phyloP scores from a whole-genome alignment of 2,113 vertebrate genomes.

The Oreotragus oreotragus region DNA sequence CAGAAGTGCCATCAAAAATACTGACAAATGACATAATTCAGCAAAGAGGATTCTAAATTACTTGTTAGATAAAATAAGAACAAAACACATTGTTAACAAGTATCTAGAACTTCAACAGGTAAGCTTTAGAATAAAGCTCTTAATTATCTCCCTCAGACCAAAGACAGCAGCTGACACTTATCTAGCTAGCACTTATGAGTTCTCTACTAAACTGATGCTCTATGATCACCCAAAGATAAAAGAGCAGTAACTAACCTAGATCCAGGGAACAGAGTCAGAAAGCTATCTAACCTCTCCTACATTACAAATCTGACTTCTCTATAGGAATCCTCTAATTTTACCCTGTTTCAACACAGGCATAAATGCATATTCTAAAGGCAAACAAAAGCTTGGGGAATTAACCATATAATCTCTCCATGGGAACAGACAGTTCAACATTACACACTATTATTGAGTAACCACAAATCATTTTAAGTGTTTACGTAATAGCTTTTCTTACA shows the following conservation, averaged over 20 bases:
- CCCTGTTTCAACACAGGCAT: neutral
- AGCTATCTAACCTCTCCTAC: neutral
- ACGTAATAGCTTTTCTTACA: neutral
- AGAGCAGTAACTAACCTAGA: neutral
- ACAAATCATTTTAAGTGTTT: neutral
- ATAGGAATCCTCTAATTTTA: neutral
- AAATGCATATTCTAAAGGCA: neutral
- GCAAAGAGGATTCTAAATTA: neutral
- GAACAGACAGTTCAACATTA: neutral
- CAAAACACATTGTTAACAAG: neutral
- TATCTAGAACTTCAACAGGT: slow-evolving; percentile 5
- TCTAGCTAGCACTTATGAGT: neutral
- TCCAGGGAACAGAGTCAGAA: neutral
- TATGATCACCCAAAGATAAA: neutral
- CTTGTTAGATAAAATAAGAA: neutral
- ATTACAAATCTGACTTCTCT: neutral
- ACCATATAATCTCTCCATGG: neutral
- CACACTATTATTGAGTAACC: neutral
- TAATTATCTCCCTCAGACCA: neutral
- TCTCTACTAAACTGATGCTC: neutral
- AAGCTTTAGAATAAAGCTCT: neutral
- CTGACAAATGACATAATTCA: neutral
- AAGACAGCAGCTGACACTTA: neutral
- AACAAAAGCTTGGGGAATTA: neutral
- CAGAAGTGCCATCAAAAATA: neutral